phyloP scores from a whole-genome alignment of 37 sponge, comb jelly and placozoan genomes.

The Diacarnus erythraeanus region DNA sequence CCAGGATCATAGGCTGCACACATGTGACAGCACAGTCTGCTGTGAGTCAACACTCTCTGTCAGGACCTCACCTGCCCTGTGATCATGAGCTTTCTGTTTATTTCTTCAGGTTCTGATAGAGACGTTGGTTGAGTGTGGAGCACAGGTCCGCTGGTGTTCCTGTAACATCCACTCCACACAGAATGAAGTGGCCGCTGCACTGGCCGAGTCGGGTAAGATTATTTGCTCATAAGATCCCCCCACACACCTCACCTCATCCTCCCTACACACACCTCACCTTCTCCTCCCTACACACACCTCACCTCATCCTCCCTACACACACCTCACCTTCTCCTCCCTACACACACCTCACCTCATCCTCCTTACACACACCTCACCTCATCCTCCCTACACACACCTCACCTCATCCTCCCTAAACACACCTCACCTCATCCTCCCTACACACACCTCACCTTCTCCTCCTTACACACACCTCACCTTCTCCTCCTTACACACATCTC shows the following conservation, averaged over 20 bases:
- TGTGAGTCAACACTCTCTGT: slow-evolving; percentile 32
- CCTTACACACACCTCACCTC: no score
- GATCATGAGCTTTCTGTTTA: not conserved
- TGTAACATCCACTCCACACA: slow-evolving; percentile 93
- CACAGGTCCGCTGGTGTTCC: slow-evolving; percentile 73
- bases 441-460: not conserved
- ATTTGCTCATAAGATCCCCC: not conserved
- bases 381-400: no score
- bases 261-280: no score
- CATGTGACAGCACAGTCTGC: slow-evolving; percentile 33
- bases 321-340: slow-evolving; percentile 9
- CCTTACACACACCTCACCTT: slow-evolving; percentile 1
- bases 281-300: no score
- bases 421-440: no score
- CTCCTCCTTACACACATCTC: no score
- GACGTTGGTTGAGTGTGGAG: slow-evolving; percentile 83
- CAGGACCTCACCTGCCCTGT: not conserved
- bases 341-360: not conserved
- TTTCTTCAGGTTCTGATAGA: slow-evolving; percentile 76
- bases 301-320: no score
- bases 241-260: no score
- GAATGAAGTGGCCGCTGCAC: slow-evolving; percentile 84
- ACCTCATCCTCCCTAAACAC: no score
- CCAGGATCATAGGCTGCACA: slow-evolving; percentile 50
- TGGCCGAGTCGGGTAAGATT: slow-evolving; percentile 68